These are phyloP conservation scores for Helicoverpa assulta DNA, from an alignment of 2,888 invertebrate genomes.

Conservation along the genomic window DNA sequence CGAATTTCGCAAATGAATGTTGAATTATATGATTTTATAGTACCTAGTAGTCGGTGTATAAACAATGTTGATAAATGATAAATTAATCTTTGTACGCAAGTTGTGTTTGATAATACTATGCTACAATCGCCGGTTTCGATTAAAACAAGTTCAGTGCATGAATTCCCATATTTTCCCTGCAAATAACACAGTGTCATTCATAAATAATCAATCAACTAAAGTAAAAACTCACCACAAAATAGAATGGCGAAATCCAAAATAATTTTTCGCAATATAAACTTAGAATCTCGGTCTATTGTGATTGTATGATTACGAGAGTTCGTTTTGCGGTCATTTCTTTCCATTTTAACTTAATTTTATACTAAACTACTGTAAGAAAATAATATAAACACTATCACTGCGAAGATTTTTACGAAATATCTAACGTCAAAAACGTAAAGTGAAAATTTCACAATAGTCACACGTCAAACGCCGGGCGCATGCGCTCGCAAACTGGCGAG, in stretches of 20 bases:
- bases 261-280: conserved; percentile 91
- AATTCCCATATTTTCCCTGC: conserved; percentile 7
- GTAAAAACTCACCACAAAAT: conserved; percentile 91
- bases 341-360: conserved; percentile 75
- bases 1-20: background rate
- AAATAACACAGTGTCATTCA: background rate
- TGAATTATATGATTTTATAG: background rate
- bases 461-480: conserved; percentile 82
- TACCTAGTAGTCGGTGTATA: background rate
- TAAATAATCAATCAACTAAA: conserved; percentile 5
- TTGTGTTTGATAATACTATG: conserved; percentile 20
- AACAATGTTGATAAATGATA: conserved; percentile 19
- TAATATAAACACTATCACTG: conserved; percentile 68
- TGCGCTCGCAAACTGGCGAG: conserved; percentile 84
- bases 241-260: conserved; percentile 92
- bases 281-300: conserved; percentile 90
- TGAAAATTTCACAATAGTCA: conserved; percentile 57
- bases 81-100: background rate
- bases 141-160: conserved; percentile 1
- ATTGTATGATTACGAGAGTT: conserved; percentile 82
- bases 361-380: conserved; percentile 58
- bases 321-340: conserved; percentile 83
- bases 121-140: conserved; percentile 18
- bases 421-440: conserved; percentile 68
- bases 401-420: conserved; percentile 78